phyloP scores from a whole-genome alignment of 2,888 invertebrate genomes.

The Drosophila melanosoma region DNA sequence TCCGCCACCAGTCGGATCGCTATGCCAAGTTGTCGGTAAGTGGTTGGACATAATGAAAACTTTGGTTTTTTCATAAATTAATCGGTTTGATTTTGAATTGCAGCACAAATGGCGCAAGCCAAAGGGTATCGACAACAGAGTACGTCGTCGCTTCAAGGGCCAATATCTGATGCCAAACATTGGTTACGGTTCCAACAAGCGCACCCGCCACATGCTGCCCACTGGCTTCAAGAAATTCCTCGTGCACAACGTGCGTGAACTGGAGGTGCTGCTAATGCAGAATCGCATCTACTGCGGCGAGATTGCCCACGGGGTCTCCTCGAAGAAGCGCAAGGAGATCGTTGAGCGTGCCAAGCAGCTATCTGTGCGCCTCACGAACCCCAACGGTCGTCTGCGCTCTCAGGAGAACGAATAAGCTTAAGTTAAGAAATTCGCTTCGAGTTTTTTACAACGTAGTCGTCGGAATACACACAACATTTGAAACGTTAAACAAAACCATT shows the following conservation, averaged over 20 bases:
- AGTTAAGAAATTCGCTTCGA: constrained; percentile 65
- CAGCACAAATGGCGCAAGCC: constrained; percentile 99
- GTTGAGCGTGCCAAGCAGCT: constrained; percentile 98
- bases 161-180: constrained; percentile 99
- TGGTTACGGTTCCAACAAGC: constrained; percentile 98
- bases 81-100: constrained; percentile 1
- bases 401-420: constrained; percentile 98
- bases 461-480: constrained; percentile 71
- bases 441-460: constrained; percentile 71
- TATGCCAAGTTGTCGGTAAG: constrained; percentile 96
- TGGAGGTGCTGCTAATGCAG: constrained; percentile 99
- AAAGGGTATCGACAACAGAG: constrained; percentile 99
- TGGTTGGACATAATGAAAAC: constrained; percentile 53
- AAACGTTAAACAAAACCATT: constrained; percentile 54
- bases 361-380: constrained; percentile 97
- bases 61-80: neutral
- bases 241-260: constrained; percentile 95
- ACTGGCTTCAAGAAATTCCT: constrained; percentile 99
- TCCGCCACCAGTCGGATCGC: constrained; percentile 99
- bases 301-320: constrained; percentile 98
- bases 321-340: constrained; percentile 98
- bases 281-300: constrained; percentile 99
- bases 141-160: constrained; percentile 99
- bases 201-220: constrained; percentile 98
- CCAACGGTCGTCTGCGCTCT: constrained; percentile 97